Evolutionary conservation across 1,140 invertebrate genomes (phyloP).

Genomic region (Nasonia giraulti): DNA sequence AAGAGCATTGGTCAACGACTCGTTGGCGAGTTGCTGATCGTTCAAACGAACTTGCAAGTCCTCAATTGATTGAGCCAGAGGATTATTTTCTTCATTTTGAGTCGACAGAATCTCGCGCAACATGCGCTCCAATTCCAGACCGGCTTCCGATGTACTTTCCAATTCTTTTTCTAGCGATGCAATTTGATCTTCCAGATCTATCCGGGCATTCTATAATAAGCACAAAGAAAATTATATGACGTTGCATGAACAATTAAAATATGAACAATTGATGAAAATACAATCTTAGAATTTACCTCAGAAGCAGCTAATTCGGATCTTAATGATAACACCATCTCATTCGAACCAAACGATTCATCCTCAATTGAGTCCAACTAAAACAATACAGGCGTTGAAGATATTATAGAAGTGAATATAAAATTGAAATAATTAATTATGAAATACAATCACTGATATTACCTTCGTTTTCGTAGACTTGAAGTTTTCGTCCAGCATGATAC

Average conservation of each 20-base stretch:
- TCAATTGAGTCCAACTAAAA: conserved; percentile 75
- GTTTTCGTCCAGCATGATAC: conserved; percentile 80
- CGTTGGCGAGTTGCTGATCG: conserved; percentile 76
- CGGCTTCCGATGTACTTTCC: conserved; percentile 79
- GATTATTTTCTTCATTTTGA: conserved; percentile 78
- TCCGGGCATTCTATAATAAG: conserved; percentile 66
- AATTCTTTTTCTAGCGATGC: conserved; percentile 78
- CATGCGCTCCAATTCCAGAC: conserved; percentile 80
- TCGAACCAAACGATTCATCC: conserved; percentile 82
- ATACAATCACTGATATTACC: conserved; percentile 65
- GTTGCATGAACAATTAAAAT: not conserved
- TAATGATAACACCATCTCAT: conserved; percentile 78
- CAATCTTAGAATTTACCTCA: conserved; percentile 60
- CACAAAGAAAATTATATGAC: conserved; percentile 7
- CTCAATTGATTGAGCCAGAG: conserved; percentile 77
- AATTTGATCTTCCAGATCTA: conserved; percentile 77
- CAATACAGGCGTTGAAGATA: conserved; percentile 49
- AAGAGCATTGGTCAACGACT: conserved; percentile 70
- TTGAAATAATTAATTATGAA: conserved; percentile 44
- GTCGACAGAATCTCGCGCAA: conserved; percentile 78
- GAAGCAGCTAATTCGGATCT: conserved; percentile 66
- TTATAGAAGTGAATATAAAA: not conserved
- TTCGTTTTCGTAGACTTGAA: conserved; percentile 79
- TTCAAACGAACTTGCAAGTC: conserved; percentile 78
- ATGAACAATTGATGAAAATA: not conserved